Base-by-base conservation (phyloP, 2,797 vertebrate species). In the Hemibagrus guttatus region DNA sequence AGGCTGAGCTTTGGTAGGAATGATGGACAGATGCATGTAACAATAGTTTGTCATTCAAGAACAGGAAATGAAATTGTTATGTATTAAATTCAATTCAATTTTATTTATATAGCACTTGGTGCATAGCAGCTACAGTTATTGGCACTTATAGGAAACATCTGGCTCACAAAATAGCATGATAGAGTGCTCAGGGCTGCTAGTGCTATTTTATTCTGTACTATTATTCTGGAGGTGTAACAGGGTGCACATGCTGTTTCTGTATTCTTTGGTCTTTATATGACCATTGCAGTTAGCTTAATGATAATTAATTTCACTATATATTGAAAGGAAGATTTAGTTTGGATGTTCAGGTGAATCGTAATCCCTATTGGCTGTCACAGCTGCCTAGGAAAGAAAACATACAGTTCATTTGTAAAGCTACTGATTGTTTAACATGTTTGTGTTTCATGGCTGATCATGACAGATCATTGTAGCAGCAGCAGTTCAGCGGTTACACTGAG, bases 31-130 rank as follows among this genome's bases (percentile, higher is more conserved):
- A 71, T 80, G 35, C 31, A 81, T 59, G 66, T 19, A 72, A 78
- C 23, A 21, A 54, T 58, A 21, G 12, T 63, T 56, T 84, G 69
- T 21, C 39, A 42, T 3, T 63, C 5, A 31, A 63, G n/a, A 59
- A 63, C 71, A 78, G 84, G 72, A 85, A 85, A 78, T 64, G 19
- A 63, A 76, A 64, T 56, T 9, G 46, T 35, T 54, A 21, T 56
- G 21, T 28, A 58, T 78, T 78, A 56, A 85, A 35, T 49, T 49
- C 46, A 49, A 1, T 49, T 49, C 6, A 49, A 49, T 49, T 49
- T 49, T 8, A 49, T 49, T 49, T 9, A 9, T 8, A 49, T 49
- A 49, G 46, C 46, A 9, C 46, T 49, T 49, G 14, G 23, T 68
- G 63, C 31, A 28, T 76, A 6, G n/a, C n/a, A n/a, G n/a, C n/a